Evolutionary conservation across 2,888 invertebrate genomes (phyloP), one percentile per base, ranked within the genome.

Genomic region (Papilio gigon): DNA sequence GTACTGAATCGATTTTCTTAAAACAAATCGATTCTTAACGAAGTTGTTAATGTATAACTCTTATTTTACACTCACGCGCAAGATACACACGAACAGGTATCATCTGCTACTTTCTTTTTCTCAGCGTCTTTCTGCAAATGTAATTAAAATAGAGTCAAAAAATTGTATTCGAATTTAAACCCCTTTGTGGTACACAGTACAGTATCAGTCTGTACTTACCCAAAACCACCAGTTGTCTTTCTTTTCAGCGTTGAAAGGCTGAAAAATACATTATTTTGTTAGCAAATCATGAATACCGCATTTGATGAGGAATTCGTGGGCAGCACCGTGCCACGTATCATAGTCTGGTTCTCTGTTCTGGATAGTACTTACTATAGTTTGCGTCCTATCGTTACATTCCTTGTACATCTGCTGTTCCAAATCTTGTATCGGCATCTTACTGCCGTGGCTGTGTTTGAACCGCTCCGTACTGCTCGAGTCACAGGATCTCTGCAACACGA

Each of bases 401-500:
- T 72, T 65, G 14, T 72, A 72, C 44, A 67, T 71, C 25, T 71
- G 69, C 12, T 76, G 75, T 0, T 72, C 17, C 8, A 69, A 44
- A 12, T 73, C 37, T 64, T 75, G 58, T 70, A 72, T 64, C 64
- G 73, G 70, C 62, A 73, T 59, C 35, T 64, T 68, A 30, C 37
- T 27, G 11, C 27, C 64, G n/a, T 64, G 56, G 47, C 67, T 60
- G 14, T 62, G 60, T 17, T 73, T 73, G 62, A 74, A 75, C 25
- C 76, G 75, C 6, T 82, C 84, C 0, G 83, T 79, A 61, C 77
- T 76, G 71, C 79, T 83, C 0, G 84, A 81, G 1, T 82, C 84
- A 8, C 77, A 73, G 1, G 80, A 75, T 62, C 73, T 82, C 83
- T 84, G 73, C 0, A 74, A 79, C 61, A n/a, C 61, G 12, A 30